Base-by-base conservation (phyloP, 92 coral and sea anemone species). In the Paramuricea clavata region DNA sequence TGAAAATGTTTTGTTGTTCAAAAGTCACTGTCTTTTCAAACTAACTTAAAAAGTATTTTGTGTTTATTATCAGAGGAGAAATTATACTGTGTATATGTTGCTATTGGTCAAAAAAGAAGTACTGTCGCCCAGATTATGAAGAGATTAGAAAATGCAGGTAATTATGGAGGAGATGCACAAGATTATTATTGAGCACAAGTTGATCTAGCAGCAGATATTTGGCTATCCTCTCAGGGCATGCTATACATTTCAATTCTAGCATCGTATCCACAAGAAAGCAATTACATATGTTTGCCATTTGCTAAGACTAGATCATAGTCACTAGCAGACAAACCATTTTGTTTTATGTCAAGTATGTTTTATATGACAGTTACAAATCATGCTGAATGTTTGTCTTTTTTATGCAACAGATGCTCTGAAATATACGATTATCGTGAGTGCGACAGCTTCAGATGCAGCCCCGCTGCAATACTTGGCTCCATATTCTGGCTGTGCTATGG, bases 391-490 rank as follows among this genome's bases (percentile, higher is more conserved):
- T 15, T 47, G 13, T 6, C 8, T 42, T 23, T 12, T 71, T 19
- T 43, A 42, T 67, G 39, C 11, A 4, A 27, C 60, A 97, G 99
- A 97, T 97, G 99, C 99, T 30, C 85, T 97, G 94, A 97, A 97
- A 75, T 97, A 97, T 91, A 93, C 99, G 39, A 97, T 97, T 33
- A 93, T 97, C 27, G 99, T 97, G 69, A 94, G 99, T 89, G 95
- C 99, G 13, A 97, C 99, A 30, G 99, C 99, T 11, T 97, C 99
- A 22, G 99, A 97, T 92, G 99, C 99, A 33, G 99, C 99, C n/a
- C 99, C 99, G 17, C 91, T 97, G 25, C 99, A 97, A 88, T 97
- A 97, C 81, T 87, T 97, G 16, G 98, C 99, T 36, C 99, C 99
- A 15, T 97, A 97, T 85, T 97, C 99, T 77, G 99, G 99, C 42